Evolutionary conservation across 1,140 invertebrate species (phyloP), one percentile per base, ranked within the genome.

Genomic region (Achatina immaculata): DNA sequence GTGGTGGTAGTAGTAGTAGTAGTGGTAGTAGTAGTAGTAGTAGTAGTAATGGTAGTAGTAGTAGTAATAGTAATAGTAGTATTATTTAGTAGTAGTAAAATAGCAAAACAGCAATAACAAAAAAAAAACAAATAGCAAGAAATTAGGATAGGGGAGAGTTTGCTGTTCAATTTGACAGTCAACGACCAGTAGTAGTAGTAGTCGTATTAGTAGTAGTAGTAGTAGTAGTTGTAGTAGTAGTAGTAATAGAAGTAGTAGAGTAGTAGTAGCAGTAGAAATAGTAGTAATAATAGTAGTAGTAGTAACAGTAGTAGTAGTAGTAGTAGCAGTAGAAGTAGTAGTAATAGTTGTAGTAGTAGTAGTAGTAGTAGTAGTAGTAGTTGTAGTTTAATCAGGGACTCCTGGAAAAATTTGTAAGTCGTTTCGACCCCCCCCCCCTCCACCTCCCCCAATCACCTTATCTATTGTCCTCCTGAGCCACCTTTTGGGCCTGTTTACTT

Each of bases 281-380:
- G 51, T 55, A 55, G 51, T 55, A 55, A n/a, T 55, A 55, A n/a
- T 55, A 55, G 51, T 55, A 55, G 51, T 55, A 55, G 51, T 55
- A 55, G 51, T n/a, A 55, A n/a, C 14, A 55, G 51, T n/a, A 55
- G 51, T n/a, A 55, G 51, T 55, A n/a, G 51, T 55, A 55, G 51
- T 55, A 55, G 14, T 55, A 16, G n/a, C n/a, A n/a, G n/a, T n/a
- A n/a, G n/a, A n/a, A n/a, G n/a, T n/a, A n/a, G n/a, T n/a, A n/a
- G n/a, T 55, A n/a, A n/a, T n/a, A n/a, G n/a, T n/a, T n/a, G n/a
- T n/a, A n/a, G n/a, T n/a, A n/a, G n/a, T n/a, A n/a, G 14, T n/a
- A 14, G 14, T 16, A 55, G 14, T 55, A 55, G 51, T n/a, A 55
- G 51, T n/a, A 55, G 51, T n/a, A 55, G 51, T n/a, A 55, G 51